Evolutionary conservation across 2,888 invertebrate species (phyloP), one percentile per base, ranked within the genome.

Genomic region (Perizoma affinitatum): DNA sequence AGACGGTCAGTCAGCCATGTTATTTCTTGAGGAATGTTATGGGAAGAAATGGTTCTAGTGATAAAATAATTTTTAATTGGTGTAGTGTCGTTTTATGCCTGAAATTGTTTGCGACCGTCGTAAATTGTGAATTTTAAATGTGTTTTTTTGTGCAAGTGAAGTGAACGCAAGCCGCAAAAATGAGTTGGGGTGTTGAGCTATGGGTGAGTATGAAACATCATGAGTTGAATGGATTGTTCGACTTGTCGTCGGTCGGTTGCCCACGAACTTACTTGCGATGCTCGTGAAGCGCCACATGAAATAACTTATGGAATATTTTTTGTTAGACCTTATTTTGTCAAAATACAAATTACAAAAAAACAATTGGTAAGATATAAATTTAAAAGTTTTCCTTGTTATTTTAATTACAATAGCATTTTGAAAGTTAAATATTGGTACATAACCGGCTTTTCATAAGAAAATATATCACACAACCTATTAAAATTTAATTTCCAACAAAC

Each of bases 181-280:
- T 94, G 94, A 94, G 94, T 90, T 94, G 94, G 94, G 94, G 94
- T 86, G 94, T 93, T 64, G 94, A 94, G 90, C 94, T 94, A 86
- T 94, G 94, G 94, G 94, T 94, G 88, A 93, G 94, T 93, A 71
- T 63, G 70, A 68, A 53, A 73, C 42, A 57, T 61, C 58, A 47
- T 67, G 54, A 64, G 48, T 61, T 51, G 35, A 53, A 57, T 49
- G 63, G 68, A 72, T 73, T 69, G 64, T 69, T 73, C 72, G 56
- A 68, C 68, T 5, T 38, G 5, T 38, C 6, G 5, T 5, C 7
- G 7, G 68, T 67, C 58, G 54, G 65, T 61, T 68, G 53, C 64
- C 67, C 68, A 70, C 67, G 68, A 68, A 73, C 66, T 71, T 61
- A 58, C 53, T 53, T 46, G 46, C 40, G 44, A 56, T 63, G 57